phyloP scores from a whole-genome alignment of 2,797 vertebrate genomes.

The Aeoliscus strigatus region DNA sequence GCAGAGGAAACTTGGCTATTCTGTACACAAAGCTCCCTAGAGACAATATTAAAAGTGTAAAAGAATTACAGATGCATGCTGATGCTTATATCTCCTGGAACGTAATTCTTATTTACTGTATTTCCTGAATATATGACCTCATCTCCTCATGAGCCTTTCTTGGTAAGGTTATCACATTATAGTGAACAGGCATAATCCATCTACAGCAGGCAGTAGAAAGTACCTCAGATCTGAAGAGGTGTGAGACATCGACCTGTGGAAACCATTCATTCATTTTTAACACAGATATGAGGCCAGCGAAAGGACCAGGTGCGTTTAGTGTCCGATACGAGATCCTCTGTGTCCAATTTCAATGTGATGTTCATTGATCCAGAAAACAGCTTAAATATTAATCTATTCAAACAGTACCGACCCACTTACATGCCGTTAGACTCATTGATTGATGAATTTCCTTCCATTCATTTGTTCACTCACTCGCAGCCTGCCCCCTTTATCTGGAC shows the following conservation, averaged over 20 bases:
- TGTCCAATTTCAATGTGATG: slow-evolving; percentile 5
- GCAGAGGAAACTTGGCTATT: slow-evolving; percentile 71
- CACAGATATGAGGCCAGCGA: slow-evolving; percentile 25
- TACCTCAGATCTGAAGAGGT: too few relatives aligned
- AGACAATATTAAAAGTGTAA: slow-evolving; percentile 61
- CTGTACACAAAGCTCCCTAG: slow-evolving; percentile 70
- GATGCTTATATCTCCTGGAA: slow-evolving; percentile 23
- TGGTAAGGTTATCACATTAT: slow-evolving; percentile 13
- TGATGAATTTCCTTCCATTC: slow-evolving; percentile 4
- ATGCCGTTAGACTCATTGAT: slow-evolving; percentile 12
- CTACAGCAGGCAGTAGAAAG: too few relatives aligned
- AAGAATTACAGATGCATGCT: slow-evolving; percentile 29
- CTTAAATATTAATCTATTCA: slow-evolving; percentile 16
- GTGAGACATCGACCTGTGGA: slow-evolving; percentile 27
- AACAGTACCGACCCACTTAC: slow-evolving; percentile 13
- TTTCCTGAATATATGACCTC: slow-evolving; percentile 9
- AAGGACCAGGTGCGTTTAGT: too few relatives aligned
- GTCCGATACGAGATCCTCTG: slow-evolving; percentile 13
- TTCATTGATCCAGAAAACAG: slow-evolving; percentile 11
- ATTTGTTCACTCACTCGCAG: slow-evolving; percentile 11
- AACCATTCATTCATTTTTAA: slow-evolving; percentile 35
- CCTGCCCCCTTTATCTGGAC: slow-evolving; percentile 5
- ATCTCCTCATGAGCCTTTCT: slow-evolving; percentile 8
- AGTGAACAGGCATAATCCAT: too few relatives aligned
- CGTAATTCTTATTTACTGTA: slow-evolving; percentile 8